Percentiles rank a stretch among this genome's conserved stretches.
phyloP scores from a whole-genome alignment of 2,888 invertebrate species.

The Amblyteles armatorius region DNA sequence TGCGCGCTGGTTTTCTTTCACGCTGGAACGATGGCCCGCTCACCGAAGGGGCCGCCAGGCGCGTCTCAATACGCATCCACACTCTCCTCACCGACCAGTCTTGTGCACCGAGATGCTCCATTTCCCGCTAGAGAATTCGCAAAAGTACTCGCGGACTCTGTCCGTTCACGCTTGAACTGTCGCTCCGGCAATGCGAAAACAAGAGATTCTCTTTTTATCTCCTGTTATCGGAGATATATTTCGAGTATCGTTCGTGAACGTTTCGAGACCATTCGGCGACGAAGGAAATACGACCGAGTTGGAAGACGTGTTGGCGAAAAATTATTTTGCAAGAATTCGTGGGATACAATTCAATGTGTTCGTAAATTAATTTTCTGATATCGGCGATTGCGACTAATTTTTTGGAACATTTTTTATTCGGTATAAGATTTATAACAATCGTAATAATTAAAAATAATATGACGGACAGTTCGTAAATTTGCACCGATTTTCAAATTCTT shows the following conservation, averaged over 20 bases:
- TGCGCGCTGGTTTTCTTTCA: slow-evolving; percentile 57
- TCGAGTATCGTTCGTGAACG: not conserved
- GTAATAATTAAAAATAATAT: too few relatives aligned
- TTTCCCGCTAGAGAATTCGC: slow-evolving; percentile 68
- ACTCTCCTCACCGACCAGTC: not conserved
- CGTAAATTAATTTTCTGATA: too few relatives aligned
- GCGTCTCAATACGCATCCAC: not conserved
- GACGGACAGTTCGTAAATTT: too few relatives aligned
- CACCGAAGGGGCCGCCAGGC: slow-evolving; percentile 9
- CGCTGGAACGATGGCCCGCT: slow-evolving; percentile 42
- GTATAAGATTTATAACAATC: too few relatives aligned
- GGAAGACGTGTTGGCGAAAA: not conserved
- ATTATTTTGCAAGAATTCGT: not conserved
- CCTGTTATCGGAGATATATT: too few relatives aligned
- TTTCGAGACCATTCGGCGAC: not conserved
- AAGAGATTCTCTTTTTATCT: not conserved
- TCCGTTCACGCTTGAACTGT: slow-evolving; percentile 25
- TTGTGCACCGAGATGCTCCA: slow-evolving; percentile 72
- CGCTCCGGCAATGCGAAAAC: slow-evolving; percentile 3
- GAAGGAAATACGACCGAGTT: not conserved
- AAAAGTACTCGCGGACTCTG: slow-evolving; percentile 27
- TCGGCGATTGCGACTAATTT: too few relatives aligned
- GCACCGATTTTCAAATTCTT: too few relatives aligned
- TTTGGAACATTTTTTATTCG: too few relatives aligned
- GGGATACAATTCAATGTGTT: not conserved